Evolutionary conservation across 2,888 invertebrate genomes (phyloP).

Genomic region (Aplocera efformata): DNA sequence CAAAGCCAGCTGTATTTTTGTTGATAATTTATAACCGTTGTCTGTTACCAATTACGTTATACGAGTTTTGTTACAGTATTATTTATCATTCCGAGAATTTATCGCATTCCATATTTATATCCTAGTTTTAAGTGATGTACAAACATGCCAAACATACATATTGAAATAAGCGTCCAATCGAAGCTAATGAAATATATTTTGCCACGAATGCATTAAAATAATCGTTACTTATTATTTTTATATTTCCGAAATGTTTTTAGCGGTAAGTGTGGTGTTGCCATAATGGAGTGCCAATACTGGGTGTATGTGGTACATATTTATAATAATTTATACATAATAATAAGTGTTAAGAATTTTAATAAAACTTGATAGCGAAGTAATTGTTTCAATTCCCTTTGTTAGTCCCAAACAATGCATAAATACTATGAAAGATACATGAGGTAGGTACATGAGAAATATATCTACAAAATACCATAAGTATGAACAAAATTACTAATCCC

Average conservation of each 20-base stretch:
- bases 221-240: constrained; percentile 26
- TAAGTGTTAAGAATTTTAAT: constrained; percentile 69
- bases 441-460: constrained; percentile 1
- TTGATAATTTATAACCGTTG: constrained; percentile 6
- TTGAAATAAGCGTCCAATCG: constrained; percentile 41
- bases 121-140: constrained; percentile 43
- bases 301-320: constrained; percentile 62
- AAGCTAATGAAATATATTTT: constrained; percentile 30
- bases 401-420: constrained; percentile 17
- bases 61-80: constrained; percentile 26
- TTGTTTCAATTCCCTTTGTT: constrained; percentile 36
- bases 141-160: constrained; percentile 39
- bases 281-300: constrained; percentile 67
- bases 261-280: constrained; percentile 42
- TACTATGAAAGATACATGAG: constrained; percentile 11
- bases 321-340: constrained; percentile 63
- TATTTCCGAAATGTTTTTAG: constrained; percentile 27
- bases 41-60: constrained; percentile 10
- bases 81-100: constrained; percentile 22
- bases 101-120: constrained; percentile 24
- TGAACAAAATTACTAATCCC: too few relatives aligned
- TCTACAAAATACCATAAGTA: background rate
- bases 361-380: constrained; percentile 58
- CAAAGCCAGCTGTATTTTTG: constrained; percentile 5
- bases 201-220: constrained; percentile 26